These are phyloP conservation scores for Zoanthus gigantus DNA, from an alignment of 92 coral and sea anemone species.

Conservation along the genomic window DNA sequence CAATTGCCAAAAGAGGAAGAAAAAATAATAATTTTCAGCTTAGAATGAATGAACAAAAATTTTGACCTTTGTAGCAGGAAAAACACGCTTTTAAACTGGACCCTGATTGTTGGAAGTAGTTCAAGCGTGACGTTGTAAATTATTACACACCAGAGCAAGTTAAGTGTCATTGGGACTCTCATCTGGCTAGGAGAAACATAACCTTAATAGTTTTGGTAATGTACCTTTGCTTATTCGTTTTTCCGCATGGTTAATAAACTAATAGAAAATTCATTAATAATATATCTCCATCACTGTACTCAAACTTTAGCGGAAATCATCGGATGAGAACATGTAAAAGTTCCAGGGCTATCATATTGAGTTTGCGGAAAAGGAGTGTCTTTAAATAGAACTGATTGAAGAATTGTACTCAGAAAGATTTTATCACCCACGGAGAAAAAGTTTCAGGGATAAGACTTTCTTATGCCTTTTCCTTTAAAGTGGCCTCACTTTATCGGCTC, in stretches of 20 bases:
- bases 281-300: background rate
- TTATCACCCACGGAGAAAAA: background rate
- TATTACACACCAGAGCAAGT: background rate
- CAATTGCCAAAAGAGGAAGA: background rate
- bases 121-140: slow-evolving; percentile 14
- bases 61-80: background rate
- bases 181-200: background rate
- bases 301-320: background rate
- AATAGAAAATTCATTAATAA: background rate
- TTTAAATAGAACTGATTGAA: background rate
- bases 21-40: background rate
- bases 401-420: background rate
- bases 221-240: background rate
- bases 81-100: background rate
- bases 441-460: background rate
- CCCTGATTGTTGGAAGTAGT: background rate
- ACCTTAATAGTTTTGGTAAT: background rate
- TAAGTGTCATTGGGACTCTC: background rate
- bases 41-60: background rate
- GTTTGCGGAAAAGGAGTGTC: slow-evolving; percentile 20
- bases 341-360: background rate
- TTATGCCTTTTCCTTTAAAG: background rate
- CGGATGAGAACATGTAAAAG: background rate
- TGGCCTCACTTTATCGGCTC: background rate
- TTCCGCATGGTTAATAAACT: background rate